Evolutionary conservation across 2,113 vertebrate genomes (phyloP).

Genomic region (Melospiza melodia): DNA sequence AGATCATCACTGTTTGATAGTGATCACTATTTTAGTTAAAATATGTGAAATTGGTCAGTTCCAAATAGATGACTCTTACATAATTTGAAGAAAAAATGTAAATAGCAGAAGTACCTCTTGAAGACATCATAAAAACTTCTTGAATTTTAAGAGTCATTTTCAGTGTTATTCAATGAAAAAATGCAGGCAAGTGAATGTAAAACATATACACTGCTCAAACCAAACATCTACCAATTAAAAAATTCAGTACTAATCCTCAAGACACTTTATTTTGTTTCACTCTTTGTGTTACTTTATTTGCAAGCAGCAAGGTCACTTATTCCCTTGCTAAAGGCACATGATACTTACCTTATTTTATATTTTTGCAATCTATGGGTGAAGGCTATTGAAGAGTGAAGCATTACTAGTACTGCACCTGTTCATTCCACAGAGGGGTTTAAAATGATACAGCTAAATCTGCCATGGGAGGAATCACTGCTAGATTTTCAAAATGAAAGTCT

Average conservation of each 20-base stretch:
- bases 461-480: background rate
- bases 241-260: background rate
- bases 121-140: background rate
- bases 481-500: background rate
- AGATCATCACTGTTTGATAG: background rate
- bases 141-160: constrained; percentile 23
- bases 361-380: background rate
- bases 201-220: background rate
- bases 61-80: background rate
- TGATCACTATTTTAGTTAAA: background rate
- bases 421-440: background rate
- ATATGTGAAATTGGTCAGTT: background rate
- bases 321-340: background rate
- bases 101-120: background rate
- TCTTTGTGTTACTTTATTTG: background rate
- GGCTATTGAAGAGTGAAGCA: background rate
- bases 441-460: background rate
- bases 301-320: background rate
- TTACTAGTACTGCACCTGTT: background rate
- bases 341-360: background rate
- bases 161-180: background rate
- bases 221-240: background rate
- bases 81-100: background rate
- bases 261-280: background rate
- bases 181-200: background rate